These are phyloP conservation scores for Aspidapion aeneum DNA, from an alignment of 2,888 invertebrate genomes.

Conservation along the genomic window DNA sequence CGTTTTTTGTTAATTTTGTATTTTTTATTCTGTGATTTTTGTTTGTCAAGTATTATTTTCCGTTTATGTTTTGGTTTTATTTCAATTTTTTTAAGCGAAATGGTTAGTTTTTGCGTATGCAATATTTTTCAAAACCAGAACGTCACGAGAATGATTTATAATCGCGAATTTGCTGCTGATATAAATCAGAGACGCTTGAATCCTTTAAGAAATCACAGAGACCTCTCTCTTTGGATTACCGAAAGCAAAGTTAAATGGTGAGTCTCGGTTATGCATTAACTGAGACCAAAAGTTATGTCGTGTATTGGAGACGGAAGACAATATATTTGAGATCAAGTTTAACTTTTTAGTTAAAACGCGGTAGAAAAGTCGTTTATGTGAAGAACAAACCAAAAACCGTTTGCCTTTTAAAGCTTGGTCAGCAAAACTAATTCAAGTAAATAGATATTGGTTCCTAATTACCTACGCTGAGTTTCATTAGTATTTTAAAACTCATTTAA, in stretches of 20 bases:
- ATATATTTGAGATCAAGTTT: not conserved
- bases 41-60: too few species aligned
- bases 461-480: too few species aligned
- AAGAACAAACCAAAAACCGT: not conserved
- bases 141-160: not conserved
- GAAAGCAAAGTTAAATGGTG: not conserved
- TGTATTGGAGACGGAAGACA: not conserved
- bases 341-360: not conserved
- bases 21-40: too few species aligned
- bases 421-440: too few species aligned
- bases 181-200: not conserved
- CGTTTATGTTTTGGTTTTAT: constrained; percentile 23
- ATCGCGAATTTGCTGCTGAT: not conserved
- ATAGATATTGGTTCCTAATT: too few species aligned
- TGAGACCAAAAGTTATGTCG: not conserved
- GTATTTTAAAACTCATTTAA: too few species aligned
- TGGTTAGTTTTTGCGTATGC: not conserved
- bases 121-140: not conserved
- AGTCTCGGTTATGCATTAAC: not conserved
- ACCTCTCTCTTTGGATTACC: not conserved
- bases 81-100: constrained; percentile 3
- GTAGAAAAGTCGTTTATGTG: not conserved
- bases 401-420: too few species aligned
- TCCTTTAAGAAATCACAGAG: not conserved
- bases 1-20: too few species aligned